Conservation (phyloP, 1,140 invertebrate species). For the Paraescarpia echinospica region DNA sequence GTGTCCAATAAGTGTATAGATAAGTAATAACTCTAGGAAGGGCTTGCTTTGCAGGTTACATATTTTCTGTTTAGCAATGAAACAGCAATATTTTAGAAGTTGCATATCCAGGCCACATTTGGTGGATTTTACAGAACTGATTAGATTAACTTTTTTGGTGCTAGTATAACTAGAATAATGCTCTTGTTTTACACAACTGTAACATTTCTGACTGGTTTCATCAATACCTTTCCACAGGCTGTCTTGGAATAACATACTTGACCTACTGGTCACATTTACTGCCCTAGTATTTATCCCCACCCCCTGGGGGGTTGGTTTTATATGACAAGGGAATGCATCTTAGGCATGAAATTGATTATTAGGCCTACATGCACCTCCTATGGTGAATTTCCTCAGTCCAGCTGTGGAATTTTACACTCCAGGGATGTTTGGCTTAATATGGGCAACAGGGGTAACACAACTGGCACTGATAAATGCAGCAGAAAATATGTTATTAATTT, state of each 20-base stretch:
- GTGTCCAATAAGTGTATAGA: no score
- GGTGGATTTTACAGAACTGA: no score
- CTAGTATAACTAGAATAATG: background rate
- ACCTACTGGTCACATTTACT: background rate
- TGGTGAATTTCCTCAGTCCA: background rate
- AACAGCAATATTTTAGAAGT: no score
- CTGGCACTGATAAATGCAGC: background rate
- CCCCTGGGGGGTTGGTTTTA: background rate
- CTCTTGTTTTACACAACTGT: background rate
- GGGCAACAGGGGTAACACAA: background rate
- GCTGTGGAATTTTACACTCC: background rate
- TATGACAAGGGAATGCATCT: background rate
- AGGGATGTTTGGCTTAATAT: background rate
- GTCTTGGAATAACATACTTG: background rate
- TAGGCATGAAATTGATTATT: background rate
- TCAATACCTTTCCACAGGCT: background rate
- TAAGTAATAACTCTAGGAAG: no score
- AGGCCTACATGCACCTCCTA: background rate
- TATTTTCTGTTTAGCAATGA: no score
- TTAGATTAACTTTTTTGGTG: background rate
- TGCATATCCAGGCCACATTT: no score
- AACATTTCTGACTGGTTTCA: background rate
- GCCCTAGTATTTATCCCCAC: background rate
- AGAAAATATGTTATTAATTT: slow-evolving; percentile 7
- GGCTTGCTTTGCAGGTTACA: no score